Base-by-base conservation (phyloP, 2,888 invertebrate genomes). In the Ichneumoninae sp. region DNA sequence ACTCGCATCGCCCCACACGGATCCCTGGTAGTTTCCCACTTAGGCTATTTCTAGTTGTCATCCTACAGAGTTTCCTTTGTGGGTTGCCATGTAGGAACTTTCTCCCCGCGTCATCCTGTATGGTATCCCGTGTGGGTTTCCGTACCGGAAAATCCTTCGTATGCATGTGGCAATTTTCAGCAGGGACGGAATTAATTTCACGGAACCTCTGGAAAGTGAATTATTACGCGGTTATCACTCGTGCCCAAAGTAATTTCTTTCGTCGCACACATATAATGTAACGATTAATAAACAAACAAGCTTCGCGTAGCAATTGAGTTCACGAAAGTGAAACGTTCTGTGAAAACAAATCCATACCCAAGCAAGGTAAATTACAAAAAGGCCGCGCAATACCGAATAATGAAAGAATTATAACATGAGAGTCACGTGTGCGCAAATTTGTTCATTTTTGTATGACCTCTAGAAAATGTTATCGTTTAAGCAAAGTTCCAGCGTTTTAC, bases 401-500 rank as follows among this genome's bases (percentile, higher is more conserved):
- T 54, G 13, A n/a, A 19, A 54, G 1, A 54, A 19, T 54, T 8
- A 57, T 54, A 57, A 26, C 16, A 16, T 60, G 16, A 4, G 6
- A 16, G 10, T 0, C 16, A 19, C 16, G 1, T 5, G 1, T 30
- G 4, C 26, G 33, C 4, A 1, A 26, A 60, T 30, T 8, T 60
- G 30, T 60, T 16, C 5, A 30, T 13, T 60, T 60, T 60, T 30
- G 1, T n/a, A 33, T 30, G 6, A 63, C 4, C 30, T 13, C 0
- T 16, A 16, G 16, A 30, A 7, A 5, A 5, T 30, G 16, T 40
- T 40, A 1, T 36, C 22, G 19, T n/a, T 33, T 40, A 40, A 7
- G 10, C 7, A 8, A 4, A 16, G n/a, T 63, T 63, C n/a, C 52
- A 22, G 22, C 52, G 66, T 54, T 54, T 76, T n/a, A 76, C 66